phyloP scores from a whole-genome alignment of 2,113 vertebrate species.

The Eira barbara region DNA sequence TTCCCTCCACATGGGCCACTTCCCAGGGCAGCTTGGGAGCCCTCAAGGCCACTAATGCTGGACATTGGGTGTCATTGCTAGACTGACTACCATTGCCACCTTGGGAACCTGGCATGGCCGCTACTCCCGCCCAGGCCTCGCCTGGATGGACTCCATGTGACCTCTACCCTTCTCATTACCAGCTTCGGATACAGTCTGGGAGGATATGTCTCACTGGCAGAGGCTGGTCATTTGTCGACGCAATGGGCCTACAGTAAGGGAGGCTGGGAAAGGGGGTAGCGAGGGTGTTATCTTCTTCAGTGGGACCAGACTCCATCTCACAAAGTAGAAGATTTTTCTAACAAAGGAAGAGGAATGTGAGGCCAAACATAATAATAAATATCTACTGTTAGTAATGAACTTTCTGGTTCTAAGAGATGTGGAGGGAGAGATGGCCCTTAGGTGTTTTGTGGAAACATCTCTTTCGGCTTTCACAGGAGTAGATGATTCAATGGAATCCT shows the following conservation, averaged over 20 bases:
- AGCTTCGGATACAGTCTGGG: neutral
- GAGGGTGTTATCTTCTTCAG: neutral
- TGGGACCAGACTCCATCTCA: neutral
- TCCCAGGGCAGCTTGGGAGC: neutral
- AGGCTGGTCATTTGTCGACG: neutral
- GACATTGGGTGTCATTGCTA: neutral
- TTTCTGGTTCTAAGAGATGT: neutral
- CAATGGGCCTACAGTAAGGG: accelerated
- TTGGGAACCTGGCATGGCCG: neutral
- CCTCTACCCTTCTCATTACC: neutral
- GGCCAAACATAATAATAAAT: neutral
- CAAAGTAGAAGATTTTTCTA: neutral
- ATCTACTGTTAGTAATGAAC: neutral
- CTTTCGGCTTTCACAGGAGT: neutral
- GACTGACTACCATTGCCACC: neutral
- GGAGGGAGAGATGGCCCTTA: neutral
- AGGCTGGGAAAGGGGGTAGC: neutral
- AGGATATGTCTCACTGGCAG: neutral
- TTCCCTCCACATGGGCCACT: neutral
- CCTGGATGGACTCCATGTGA: neutral
- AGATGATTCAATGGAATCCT: neutral
- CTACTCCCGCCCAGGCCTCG: neutral
- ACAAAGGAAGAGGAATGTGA: neutral
- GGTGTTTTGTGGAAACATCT: neutral
- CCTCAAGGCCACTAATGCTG: neutral